Conservation (phyloP, 2,888 invertebrate genomes). For the Tetropium fuscum region DNA sequence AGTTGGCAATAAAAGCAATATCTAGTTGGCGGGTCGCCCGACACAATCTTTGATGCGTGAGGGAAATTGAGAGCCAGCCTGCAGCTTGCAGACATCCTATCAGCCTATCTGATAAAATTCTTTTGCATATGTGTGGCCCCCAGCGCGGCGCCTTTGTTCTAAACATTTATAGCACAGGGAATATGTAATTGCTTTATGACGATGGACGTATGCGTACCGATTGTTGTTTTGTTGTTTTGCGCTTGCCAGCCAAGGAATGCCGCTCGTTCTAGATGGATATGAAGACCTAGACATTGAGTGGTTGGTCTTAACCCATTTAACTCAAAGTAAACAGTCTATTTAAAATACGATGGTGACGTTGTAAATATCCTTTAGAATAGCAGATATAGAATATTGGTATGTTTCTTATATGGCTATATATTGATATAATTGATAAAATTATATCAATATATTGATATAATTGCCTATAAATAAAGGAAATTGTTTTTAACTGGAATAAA, state of each 20-base stretch:
- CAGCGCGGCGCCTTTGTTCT: constrained; percentile 16
- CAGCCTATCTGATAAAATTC: constrained; percentile 19
- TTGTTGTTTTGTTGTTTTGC: background rate
- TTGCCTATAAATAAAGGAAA: no score
- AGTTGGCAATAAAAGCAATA: constrained; percentile 9
- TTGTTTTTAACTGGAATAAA: no score
- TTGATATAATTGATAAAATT: no score
- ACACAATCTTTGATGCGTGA: constrained; percentile 17
- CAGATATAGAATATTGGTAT: no score
- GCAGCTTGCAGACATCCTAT: constrained; percentile 18
- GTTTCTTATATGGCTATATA: no score
- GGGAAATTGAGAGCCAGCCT: constrained; percentile 12
- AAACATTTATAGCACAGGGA: constrained; percentile 8
- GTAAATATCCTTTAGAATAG: no score
- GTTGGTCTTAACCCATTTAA: no score
- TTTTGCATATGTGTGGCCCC: constrained; percentile 18
- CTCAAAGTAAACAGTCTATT: no score
- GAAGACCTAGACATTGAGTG: no score
- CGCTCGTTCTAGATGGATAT: no score
- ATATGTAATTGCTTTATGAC: constrained; percentile 22
- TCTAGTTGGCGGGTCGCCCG: constrained; percentile 3
- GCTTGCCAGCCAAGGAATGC: background rate
- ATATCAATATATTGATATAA: no score
- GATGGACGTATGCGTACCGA: background rate
- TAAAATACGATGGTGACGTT: no score